A percentile compares a stretch with the other conserved stretches of the same genome.
Conservation (phyloP, 2,113 vertebrate species). For the Capricornis sumatraensis region DNA sequence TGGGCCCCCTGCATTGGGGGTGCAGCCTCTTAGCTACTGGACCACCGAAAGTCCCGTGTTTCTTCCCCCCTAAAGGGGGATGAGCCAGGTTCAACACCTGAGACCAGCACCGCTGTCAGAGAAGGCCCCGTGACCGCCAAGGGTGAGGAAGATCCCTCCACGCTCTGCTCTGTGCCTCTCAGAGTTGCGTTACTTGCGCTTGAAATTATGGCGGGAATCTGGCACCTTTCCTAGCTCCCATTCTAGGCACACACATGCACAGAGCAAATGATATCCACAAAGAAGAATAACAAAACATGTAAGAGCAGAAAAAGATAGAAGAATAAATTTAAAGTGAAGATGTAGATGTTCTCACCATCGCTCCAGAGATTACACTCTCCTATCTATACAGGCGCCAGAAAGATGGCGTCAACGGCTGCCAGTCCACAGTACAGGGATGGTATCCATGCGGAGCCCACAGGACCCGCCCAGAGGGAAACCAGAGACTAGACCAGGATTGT, state of each 20-base stretch:
- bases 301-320: neutral
- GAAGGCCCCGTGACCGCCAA: neutral
- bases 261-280: neutral
- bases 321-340: neutral
- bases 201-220: neutral
- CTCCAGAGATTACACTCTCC: too few species aligned
- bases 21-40: neutral
- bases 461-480: too few species aligned
- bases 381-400: rapidly evolving
- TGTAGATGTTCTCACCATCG: neutral
- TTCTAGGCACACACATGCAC: too few species aligned
- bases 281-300: neutral
- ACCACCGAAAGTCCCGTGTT: rapidly evolving
- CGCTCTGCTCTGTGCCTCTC: neutral
- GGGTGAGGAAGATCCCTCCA: neutral
- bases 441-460: neutral
- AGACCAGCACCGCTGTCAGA: neutral
- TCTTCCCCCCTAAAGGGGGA: neutral
- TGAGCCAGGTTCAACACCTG: neutral
- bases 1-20: neutral
- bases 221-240: neutral
- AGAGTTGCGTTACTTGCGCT: neutral
- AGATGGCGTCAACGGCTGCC: rapidly evolving
- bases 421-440: rapidly evolving
- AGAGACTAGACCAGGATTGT: neutral